Base-by-base conservation (phyloP, 2,797 vertebrate species). In the Poecilia velifera region DNA sequence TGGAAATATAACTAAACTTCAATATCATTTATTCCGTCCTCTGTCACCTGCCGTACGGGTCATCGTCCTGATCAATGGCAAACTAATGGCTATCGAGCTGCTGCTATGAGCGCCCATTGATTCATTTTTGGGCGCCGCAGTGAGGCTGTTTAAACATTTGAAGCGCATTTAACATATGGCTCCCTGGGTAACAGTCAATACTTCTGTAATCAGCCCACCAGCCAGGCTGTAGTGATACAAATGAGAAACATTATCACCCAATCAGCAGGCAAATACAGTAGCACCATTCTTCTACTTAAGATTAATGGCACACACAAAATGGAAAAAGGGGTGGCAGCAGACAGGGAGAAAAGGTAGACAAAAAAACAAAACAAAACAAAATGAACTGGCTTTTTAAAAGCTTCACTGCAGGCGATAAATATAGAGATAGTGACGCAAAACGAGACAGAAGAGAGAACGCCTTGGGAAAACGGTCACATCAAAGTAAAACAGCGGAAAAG, bases 231-330 rank as follows among this genome's bases (percentile, higher is more conserved):
- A 92, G 90, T 90, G 91, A 93, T 88, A 93, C 76, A 94, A 90
- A 95, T 90, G 91, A 89, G 86, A 75, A 73, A 85, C 88, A 93
- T 92, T 91, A 94, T 90, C 88, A 73, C 73, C 82, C 76, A 85
- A 86, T 93, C 90, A 90, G 84, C 66, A 64, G 70, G 81, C 78
- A 85, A 74, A 85, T 80, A 84, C 87, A 83, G 84, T 78, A 62
- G 68, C 85, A 83, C 84, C 83, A 86, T 79, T 2, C 71, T 72
- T 74, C 80, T 78, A 82, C 75, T 53, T 76, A 77, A 90, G 80
- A 93, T 79, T 71, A 84, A 91, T 77, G 10, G 72, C 2, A 20
- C 22, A 77, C 55, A 51, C 9, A 28, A 34, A 53, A 72, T 16
- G 20, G 55, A 22, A 74, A 20, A 64, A 79, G 51, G 62, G 76